Evolutionary conservation across 2,888 invertebrate genomes (phyloP).

Genomic region (Synanthedon myopaeformis): DNA sequence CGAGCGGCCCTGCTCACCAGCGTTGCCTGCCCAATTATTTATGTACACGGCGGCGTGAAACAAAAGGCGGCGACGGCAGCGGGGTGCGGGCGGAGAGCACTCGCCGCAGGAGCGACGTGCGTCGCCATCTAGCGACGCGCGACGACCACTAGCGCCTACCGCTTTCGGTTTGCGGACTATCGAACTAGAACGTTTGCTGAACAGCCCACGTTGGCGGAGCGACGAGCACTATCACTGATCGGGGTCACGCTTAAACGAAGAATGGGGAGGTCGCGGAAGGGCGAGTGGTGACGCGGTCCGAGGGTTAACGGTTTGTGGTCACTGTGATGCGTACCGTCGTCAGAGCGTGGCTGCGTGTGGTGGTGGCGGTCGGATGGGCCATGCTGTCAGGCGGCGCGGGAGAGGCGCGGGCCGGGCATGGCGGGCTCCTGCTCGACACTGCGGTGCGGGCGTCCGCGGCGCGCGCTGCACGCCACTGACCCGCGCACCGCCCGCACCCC

Average conservation of each 20-base stretch:
- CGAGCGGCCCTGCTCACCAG: conserved; percentile 53
- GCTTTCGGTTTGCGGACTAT: conserved; percentile 64
- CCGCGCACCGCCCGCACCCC: conserved; percentile 55
- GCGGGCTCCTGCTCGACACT: conserved; percentile 67
- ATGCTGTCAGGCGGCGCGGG: conserved; percentile 70
- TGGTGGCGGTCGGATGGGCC: conserved; percentile 67
- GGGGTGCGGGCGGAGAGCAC: conserved; percentile 60
- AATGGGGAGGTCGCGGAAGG: conserved; percentile 16
- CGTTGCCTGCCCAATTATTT: conserved; percentile 59
- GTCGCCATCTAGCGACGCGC: conserved; percentile 65
- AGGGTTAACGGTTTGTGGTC: conserved; percentile 4
- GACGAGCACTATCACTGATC: conserved; percentile 54
- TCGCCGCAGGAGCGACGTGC: conserved; percentile 67
- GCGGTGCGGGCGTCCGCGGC: conserved; percentile 69
- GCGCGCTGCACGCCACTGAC: conserved; percentile 67
- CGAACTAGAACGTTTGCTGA: conserved; percentile 57
- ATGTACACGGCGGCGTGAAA: conserved; percentile 60
- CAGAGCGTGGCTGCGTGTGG: conserved; percentile 70
- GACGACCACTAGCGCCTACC: conserved; percentile 60
- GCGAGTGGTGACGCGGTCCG: conserved; percentile 9
- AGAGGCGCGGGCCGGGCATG: conserved; percentile 69
- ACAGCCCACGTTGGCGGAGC: conserved; percentile 34
- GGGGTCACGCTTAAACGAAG: conserved; percentile 19
- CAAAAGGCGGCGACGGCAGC: conserved; percentile 53
- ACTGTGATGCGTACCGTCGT: conserved; percentile 57